A percentile compares a stretch with the other conserved stretches of the same genome.
phyloP scores from a whole-genome alignment of 2,113 vertebrate species.

The Maccullochella peelii region DNA sequence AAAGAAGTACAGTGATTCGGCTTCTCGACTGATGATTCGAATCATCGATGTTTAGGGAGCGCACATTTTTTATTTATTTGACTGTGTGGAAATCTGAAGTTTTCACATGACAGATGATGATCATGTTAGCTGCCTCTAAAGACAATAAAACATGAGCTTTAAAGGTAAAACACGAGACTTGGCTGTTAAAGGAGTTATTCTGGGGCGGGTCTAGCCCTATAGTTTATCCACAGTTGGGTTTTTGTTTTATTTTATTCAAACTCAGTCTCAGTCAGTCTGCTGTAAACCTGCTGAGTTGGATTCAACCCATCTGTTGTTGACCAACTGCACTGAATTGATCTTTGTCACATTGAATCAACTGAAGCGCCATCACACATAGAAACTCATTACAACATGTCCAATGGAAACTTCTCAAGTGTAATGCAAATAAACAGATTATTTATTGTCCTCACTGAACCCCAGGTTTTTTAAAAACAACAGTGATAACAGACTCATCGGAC shows the following conservation, averaged over 20 bases:
- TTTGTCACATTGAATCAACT: conserved; percentile 46
- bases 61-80: too few relatives aligned
- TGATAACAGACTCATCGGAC: background rate
- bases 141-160: background rate
- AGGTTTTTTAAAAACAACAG: background rate
- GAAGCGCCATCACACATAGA: conserved; percentile 18
- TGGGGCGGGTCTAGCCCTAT: background rate
- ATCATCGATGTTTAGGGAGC: too few relatives aligned
- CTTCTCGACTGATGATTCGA: too few relatives aligned
- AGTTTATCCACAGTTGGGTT: too few relatives aligned
- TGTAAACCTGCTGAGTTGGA: conserved; percentile 33
- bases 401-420: conserved; percentile 46
- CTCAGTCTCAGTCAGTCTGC: background rate
- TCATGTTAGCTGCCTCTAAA: background rate
- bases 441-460: background rate
- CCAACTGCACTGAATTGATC: conserved; percentile 42
- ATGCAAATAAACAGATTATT: background rate
- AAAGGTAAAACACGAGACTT: background rate
- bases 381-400: conserved; percentile 24
- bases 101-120: background rate
- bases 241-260: background rate
- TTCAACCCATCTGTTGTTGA: conserved; percentile 7
- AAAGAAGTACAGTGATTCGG: too few relatives aligned
- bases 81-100: background rate
- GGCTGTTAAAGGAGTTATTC: background rate